Conservation (phyloP, 2,113 vertebrate species). For the Nothobranchius furzeri region DNA sequence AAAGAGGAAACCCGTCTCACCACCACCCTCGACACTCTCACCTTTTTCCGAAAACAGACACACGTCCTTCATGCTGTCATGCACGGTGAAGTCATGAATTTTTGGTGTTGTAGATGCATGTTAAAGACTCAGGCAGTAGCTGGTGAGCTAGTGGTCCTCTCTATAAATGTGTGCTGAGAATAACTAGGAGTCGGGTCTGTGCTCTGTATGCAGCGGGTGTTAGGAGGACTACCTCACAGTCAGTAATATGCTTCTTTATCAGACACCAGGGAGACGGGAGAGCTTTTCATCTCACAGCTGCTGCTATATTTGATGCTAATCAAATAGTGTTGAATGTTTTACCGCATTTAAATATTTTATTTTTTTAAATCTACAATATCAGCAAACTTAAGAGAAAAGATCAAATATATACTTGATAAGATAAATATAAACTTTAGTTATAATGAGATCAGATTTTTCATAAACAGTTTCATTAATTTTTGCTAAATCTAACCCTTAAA, state of each 20-base stretch:
- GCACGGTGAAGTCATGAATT: not conserved
- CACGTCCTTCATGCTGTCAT: constrained; percentile 1
- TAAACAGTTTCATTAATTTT: no score
- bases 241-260: constrained; percentile 45
- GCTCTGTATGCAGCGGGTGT: constrained; percentile 54
- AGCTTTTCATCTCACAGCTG: constrained; percentile 26
- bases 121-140: constrained; percentile 32
- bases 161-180: constrained; percentile 53
- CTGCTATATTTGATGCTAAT: constrained; percentile 39
- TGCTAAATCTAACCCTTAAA: no score
- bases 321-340: constrained; percentile 20
- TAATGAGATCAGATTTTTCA: no score
- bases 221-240: constrained; percentile 34
- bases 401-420: constrained; percentile 1
- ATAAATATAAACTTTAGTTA: not conserved
- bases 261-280: constrained; percentile 20
- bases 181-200: constrained; percentile 29
- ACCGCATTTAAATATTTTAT: constrained; percentile 16
- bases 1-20: constrained; percentile 5
- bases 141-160: constrained; percentile 26
- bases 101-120: constrained; percentile 29
- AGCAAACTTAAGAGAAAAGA: not conserved
- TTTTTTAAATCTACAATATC: not conserved
- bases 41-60: constrained; percentile 15
- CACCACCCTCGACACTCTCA: constrained; percentile 7